Evolutionary conservation across 2,113 vertebrate genomes (phyloP).

Genomic region (Mobula hypostoma): DNA sequence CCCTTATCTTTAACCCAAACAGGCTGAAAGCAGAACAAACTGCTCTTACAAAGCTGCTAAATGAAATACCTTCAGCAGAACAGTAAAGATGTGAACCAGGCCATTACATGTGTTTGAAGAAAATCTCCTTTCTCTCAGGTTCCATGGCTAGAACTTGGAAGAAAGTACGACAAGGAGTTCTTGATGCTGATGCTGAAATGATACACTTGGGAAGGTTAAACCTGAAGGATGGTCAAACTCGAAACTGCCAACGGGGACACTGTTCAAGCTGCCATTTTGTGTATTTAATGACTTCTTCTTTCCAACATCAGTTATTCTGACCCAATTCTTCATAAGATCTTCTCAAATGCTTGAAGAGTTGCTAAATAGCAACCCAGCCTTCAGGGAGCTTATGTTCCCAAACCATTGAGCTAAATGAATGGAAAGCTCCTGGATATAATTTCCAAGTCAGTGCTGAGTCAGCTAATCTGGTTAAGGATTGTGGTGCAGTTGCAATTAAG

Average conservation of each 20-base stretch:
- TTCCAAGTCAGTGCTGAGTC: not conserved
- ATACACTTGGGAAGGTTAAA: no score
- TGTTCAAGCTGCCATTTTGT: not conserved
- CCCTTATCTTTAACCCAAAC: no score
- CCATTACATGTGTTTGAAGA: not conserved
- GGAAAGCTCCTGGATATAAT: not conserved
- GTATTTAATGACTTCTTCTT: not conserved
- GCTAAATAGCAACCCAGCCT: not conserved
- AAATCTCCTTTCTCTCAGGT: not conserved
- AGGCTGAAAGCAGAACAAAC: no score
- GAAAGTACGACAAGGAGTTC: not conserved
- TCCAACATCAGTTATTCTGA: not conserved
- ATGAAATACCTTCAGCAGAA: no score
- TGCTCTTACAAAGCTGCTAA: no score
- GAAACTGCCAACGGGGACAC: no score
- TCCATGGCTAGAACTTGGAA: not conserved
- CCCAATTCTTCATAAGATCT: not conserved
- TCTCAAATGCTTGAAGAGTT: not conserved
- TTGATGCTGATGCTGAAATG: no score
- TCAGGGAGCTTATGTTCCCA: not conserved
- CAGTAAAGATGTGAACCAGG: no score
- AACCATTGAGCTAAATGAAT: not conserved
- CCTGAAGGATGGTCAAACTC: not conserved
- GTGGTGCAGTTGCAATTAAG: not conserved
- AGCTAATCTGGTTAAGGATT: not conserved